Percentiles rank a stretch among this genome's conserved stretches.
Evolutionary conservation across 2,113 vertebrate genomes (phyloP).

Genomic region (Ciconia stormi): DNA sequence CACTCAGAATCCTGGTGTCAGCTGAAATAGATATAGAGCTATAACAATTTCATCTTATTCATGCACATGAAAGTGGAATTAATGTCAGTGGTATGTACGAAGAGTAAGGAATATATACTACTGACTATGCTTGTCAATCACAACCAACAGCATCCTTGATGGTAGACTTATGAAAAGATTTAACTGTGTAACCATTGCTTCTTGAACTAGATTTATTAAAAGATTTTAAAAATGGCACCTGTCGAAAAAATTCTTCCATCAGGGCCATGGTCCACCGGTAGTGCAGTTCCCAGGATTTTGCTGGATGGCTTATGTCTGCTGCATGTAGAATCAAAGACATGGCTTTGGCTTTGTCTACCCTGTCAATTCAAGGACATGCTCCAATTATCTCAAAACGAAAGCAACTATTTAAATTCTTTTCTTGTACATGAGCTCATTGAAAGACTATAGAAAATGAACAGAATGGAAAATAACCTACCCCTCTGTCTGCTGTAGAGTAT

Average conservation of each 20-base stretch:
- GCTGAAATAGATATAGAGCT: conserved; percentile 26
- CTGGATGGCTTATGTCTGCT: conserved; percentile 95
- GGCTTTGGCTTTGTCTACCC: conserved; percentile 93
- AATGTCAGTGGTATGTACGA: conserved; percentile 8
- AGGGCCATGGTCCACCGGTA: conserved; percentile 91
- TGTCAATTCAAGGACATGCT: conserved; percentile 75
- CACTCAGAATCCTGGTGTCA: conserved; percentile 11
- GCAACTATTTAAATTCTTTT: conserved; percentile 20
- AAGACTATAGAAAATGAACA: neutral
- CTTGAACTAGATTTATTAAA: conserved; percentile 1
- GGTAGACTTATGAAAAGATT: neutral
- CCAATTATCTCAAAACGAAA: conserved; percentile 58
- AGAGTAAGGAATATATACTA: neutral
- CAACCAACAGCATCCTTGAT: neutral
- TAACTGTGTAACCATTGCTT: neutral
- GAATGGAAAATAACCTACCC: conserved; percentile 77
- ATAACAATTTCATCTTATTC: conserved; percentile 24
- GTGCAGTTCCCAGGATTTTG: conserved; percentile 91
- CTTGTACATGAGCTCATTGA: neutral
- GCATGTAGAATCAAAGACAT: conserved; percentile 94
- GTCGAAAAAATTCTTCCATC: conserved; percentile 95
- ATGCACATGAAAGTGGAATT: neutral
- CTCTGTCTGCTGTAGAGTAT: conserved; percentile 88
- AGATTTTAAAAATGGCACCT: conserved; percentile 78
- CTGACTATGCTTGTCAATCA: conserved; percentile 6